Percentiles rank a stretch among this genome's conserved stretches.
Conservation (phyloP, 1,140 invertebrate genomes). For the Hesperophylax magnus region DNA sequence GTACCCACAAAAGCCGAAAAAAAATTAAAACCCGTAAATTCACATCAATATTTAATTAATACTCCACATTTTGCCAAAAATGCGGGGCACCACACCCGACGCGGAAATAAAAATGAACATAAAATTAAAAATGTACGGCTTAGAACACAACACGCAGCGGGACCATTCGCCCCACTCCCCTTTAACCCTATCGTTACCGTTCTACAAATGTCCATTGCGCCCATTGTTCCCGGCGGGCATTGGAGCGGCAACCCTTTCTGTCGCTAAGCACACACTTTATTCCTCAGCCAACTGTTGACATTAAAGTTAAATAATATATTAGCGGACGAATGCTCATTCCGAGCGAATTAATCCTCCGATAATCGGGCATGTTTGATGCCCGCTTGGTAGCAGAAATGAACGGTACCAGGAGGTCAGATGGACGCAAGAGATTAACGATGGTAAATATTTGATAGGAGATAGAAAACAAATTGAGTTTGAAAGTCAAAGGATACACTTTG, state of each 20-base stretch:
- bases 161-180: constrained; percentile 18
- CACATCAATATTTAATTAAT: no score
- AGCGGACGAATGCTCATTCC: constrained; percentile 48
- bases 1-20: no score
- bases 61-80: no score
- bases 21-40: no score
- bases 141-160: constrained; percentile 17
- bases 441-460: constrained; percentile 30
- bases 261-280: constrained; percentile 52
- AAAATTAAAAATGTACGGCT: neutral
- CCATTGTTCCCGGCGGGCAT: constrained; percentile 47
- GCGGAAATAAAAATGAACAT: constrained; percentile 7
- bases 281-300: constrained; percentile 56
- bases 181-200: constrained; percentile 24
- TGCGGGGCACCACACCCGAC: no score
- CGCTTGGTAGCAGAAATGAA: neutral
- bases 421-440: constrained; percentile 7
- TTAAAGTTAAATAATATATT: constrained; percentile 54
- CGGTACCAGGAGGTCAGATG: constrained; percentile 29
- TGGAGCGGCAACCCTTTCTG: constrained; percentile 52
- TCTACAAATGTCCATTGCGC: constrained; percentile 46
- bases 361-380: constrained; percentile 46
- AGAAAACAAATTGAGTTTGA: constrained; percentile 31
- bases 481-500: constrained; percentile 19
- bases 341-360: constrained; percentile 37